Percentiles rank a stretch among this genome's conserved stretches.
phyloP scores from a whole-genome alignment of 2,797 vertebrate genomes.

The Coendou prehensilis region DNA sequence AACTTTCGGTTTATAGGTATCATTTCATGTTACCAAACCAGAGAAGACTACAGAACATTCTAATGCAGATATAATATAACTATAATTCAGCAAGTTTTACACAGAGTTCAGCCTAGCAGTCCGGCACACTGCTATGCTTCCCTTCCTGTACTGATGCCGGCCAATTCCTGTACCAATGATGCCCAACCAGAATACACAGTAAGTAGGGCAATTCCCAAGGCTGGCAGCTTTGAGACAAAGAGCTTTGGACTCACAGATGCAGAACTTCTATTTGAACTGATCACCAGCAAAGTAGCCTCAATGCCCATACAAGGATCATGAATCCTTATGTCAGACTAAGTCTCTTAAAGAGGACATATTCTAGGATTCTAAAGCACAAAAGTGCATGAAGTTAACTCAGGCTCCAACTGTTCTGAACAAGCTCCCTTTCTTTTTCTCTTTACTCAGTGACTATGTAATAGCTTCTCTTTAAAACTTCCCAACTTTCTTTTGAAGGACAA shows the following conservation, averaged over 20 bases:
- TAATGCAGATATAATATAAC: not conserved
- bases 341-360: constrained; percentile 41
- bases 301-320: not conserved
- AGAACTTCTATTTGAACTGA: constrained; percentile 33
- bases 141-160: not conserved
- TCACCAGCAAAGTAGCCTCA: not conserved
- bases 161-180: not conserved
- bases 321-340: not conserved
- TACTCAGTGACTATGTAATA: not conserved
- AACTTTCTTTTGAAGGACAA: constrained; percentile 79
- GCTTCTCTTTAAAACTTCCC: constrained; percentile 72
- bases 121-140: not conserved
- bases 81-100: not conserved
- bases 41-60: constrained; percentile 43
- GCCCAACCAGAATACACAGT: not conserved
- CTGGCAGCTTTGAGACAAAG: not conserved
- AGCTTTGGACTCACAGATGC: not conserved
- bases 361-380: constrained; percentile 56
- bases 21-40: constrained; percentile 20
- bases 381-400: not conserved
- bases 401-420: not conserved
- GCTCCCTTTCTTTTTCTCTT: constrained; percentile 22
- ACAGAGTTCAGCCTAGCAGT: not conserved
- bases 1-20: not conserved
- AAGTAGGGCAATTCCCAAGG: not conserved